Conservation (phyloP, 2,113 vertebrate species). For the Elgaria multicarinata region DNA sequence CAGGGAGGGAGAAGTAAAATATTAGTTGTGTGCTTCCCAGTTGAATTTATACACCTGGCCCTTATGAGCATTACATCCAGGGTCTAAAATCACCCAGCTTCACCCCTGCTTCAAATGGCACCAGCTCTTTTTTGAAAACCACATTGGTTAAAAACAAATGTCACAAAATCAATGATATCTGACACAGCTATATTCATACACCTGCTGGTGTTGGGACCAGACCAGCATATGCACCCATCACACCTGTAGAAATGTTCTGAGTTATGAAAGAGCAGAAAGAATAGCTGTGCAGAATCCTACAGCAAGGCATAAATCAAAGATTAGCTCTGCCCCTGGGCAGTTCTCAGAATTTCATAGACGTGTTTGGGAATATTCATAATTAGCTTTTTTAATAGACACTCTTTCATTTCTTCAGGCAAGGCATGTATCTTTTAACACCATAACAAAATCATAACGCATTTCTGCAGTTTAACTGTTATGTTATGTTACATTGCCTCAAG, state of each 20-base stretch:
- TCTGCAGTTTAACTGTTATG: slow-evolving; percentile 17
- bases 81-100: no score
- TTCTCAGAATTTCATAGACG: not conserved
- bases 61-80: no score
- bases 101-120: not conserved
- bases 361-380: slow-evolving; percentile 16
- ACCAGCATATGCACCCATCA: not conserved
- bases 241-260: not conserved
- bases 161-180: not conserved
- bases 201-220: not conserved
- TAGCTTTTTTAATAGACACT: slow-evolving; percentile 7
- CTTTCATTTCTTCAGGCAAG: slow-evolving; percentile 15
- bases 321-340: not conserved
- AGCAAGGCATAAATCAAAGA: not conserved
- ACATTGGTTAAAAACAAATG: not conserved
- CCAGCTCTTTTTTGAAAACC: not conserved
- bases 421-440: slow-evolving; percentile 6
- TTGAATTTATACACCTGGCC: no score
- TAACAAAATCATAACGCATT: not conserved
- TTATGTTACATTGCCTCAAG: not conserved
- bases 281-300: not conserved
- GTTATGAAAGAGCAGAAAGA: not conserved
- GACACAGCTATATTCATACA: no score
- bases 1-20: no score
- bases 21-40: no score